Base-by-base conservation (phyloP, 2,888 invertebrate species). In the Prosapia bicincta region DNA sequence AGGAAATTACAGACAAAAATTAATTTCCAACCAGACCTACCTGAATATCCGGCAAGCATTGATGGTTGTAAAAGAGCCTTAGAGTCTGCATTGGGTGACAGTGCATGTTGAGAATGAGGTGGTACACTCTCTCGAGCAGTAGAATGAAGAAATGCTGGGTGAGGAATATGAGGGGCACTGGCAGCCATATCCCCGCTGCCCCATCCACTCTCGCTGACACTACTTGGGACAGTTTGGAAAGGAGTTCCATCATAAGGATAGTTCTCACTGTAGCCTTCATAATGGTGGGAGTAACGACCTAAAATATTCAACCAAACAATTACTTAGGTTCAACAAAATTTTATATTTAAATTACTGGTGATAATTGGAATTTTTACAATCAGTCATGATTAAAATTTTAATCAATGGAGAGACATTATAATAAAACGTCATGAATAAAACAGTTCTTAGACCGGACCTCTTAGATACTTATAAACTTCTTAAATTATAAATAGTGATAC, bases 201-300 rank as follows among this genome's bases (percentile, higher is more conserved):
- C 28, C 78, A 77, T 10, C 79, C 79, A 23, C 75, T 71, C 54
- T 76, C 76, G 26, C 78, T 77, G 38, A 77, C 77, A 15, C 80
- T 76, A 80, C 88, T 90, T 68, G 91, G 91, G 81, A 94, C 93
- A 76, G 92, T 91, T 84, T 93, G 93, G 84, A 93, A 94, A 78
- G 91, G 89, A 78, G 89, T 86, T 72, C 89, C 86, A 82, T 91
- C 91, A 83, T 91, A 92, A 43, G 90, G 88, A 79, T 84, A 83
- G 71, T 85, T 84, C 79, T 87, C 87, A 66, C 85, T 86, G 82
- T 89, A 89, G 38, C 86, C 86, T 76, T 89, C 87, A 83, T 87
- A 82, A 83, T 87, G 82, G 77, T 83, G 83, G 6, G 83, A 82
- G 80, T 84, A 84, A 78, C 88, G 83, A 54, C 86, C 84, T 54